Percentiles rank a stretch among this genome's conserved stretches.
Evolutionary conservation across 1,140 invertebrate genomes (phyloP).

Genomic region (Drosophila sechellia): DNA sequence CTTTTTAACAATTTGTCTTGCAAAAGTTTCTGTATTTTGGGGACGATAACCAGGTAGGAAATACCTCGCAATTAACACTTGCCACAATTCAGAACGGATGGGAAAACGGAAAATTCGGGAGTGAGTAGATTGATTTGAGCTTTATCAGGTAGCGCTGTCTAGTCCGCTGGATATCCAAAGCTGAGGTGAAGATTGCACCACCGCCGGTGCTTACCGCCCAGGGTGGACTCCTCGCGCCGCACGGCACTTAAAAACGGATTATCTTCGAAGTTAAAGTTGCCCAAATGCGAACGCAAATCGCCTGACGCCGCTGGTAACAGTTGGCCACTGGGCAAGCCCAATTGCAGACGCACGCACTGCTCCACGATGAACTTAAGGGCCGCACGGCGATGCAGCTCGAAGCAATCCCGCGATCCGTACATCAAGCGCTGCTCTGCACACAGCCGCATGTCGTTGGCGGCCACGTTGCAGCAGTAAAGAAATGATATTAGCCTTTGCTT

Average conservation of each 20-base stretch:
- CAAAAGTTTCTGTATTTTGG: not conserved
- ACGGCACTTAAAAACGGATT: constrained; percentile 74
- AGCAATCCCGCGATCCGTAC: constrained; percentile 75
- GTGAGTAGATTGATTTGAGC: constrained; percentile 33
- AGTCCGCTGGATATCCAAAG: constrained; percentile 56
- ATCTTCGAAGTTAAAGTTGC: constrained; percentile 60
- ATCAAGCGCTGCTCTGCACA: constrained; percentile 70
- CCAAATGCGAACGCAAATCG: constrained; percentile 51
- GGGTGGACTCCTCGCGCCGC: constrained; percentile 52
- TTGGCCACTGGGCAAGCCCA: constrained; percentile 30
- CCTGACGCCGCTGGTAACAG: constrained; percentile 21
- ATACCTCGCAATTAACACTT: not conserved
- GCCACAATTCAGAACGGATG: not conserved
- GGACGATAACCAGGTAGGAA: too few relatives aligned
- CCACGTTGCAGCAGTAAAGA: constrained; percentile 82
- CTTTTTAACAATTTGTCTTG: not conserved
- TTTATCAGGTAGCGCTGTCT: constrained; percentile 22
- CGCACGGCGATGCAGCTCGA: constrained; percentile 80
- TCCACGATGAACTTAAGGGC: constrained; percentile 81
- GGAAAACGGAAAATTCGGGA: not conserved
- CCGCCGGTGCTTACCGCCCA: constrained; percentile 67
- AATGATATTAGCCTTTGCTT: constrained; percentile 68
- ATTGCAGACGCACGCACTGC: constrained; percentile 66
- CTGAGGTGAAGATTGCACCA: constrained; percentile 79
- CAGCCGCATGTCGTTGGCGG: constrained; percentile 76